Base-by-base conservation (phyloP, 2,888 invertebrate species). In the Drosophila mercatorum region DNA sequence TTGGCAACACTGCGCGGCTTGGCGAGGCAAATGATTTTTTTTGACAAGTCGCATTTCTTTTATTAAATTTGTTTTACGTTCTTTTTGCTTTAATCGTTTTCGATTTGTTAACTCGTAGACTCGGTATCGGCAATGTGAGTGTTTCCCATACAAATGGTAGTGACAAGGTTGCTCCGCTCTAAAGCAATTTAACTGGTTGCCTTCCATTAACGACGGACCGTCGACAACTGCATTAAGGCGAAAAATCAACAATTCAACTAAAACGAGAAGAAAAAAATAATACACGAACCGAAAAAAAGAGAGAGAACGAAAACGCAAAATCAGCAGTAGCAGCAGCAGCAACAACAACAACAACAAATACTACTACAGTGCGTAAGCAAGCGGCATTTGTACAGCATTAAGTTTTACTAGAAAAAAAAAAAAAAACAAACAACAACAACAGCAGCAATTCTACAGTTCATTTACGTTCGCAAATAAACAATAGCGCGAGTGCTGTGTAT, bases 1-100 rank as follows among this genome's bases (percentile, higher is more conserved):
- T 71, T 68, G 67, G 71, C 72, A 75, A 64, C 51, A 63, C 66
- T 75, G 77, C 80, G 80, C 77, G 77, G 77, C 71, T 79, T 77
- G 70, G 52, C 61, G 57, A 79, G 67, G 59, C 67, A 75, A 63
- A 62, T 75, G 63, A 75, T 51, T 74, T 74, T 57, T 57, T 69
- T 62, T 70, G 63, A 70, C 66, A 75, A 71, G 63, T 75, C 71
- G 70, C 57, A 75, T 79, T 74, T 74, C 22, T 14, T 58, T 57
- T 43, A 55, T 61, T 61, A 31, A 36, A n/a, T 38, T 49, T 56
- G 53, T 55, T 63, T 63, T 61, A 10, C 26, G 28, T 36, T 51
- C 3, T 44, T 38, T 44, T 44, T 51, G 46, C 46, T 46, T 67
- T 17, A 49, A 41, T 28, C 53, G 36, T 62, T 57, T 40, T 63